Evolutionary conservation across 2,113 vertebrate genomes (phyloP).

Genomic region (Eulemur macaco): DNA sequence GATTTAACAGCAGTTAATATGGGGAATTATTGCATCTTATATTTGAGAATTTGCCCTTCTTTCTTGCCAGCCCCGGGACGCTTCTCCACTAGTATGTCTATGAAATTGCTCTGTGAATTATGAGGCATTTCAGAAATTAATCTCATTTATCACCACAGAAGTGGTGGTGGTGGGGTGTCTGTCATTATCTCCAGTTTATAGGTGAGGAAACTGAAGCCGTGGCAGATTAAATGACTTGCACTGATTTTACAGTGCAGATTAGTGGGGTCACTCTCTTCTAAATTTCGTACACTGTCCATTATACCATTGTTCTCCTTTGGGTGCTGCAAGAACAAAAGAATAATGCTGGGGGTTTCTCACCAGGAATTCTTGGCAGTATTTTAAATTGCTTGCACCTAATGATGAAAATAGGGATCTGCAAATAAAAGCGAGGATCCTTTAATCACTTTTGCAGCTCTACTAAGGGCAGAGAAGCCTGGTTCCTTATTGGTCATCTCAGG

Average conservation of each 20-base stretch:
- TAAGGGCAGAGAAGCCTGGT: not conserved
- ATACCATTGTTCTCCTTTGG: not conserved
- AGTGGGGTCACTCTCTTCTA: not conserved
- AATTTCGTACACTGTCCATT: not conserved
- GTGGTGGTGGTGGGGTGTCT: not conserved
- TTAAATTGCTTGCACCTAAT: not conserved
- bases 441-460: not conserved
- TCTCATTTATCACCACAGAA: not conserved
- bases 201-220: not conserved
- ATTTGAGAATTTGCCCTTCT: not conserved
- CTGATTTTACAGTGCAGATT: not conserved
- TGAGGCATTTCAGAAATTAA: constrained; percentile 13
- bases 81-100: not conserved
- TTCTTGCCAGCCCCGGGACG: not conserved
- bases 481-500: not conserved
- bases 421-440: not conserved
- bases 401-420: not conserved
- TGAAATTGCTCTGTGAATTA: constrained; percentile 9
- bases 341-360: not conserved
- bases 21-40: not conserved
- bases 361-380: not conserved
- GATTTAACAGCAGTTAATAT: not conserved
- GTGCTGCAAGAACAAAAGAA: not conserved
- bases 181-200: not conserved
- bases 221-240: not conserved